Evolutionary conservation across 30 jellyfish, hydroid and myxozoan genomes (phyloP).

Genomic region (Calvadosia cruxmelitensis): DNA sequence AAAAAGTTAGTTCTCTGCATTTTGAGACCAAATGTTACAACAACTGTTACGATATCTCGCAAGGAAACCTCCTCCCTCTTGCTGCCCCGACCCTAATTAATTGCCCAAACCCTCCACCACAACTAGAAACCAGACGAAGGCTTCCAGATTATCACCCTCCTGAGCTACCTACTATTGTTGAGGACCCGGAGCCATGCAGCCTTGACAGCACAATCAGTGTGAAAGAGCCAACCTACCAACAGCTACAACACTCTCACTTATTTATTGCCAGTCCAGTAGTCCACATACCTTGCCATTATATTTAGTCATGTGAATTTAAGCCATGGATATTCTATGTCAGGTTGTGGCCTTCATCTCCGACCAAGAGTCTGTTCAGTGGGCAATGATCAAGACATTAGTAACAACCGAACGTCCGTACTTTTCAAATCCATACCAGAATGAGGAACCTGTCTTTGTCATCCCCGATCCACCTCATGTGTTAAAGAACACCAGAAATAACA

Average conservation of each 20-base stretch:
- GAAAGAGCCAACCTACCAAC: no score
- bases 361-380: not conserved
- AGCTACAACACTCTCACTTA: no score
- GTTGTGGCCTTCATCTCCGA: not conserved
- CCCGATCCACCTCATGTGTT: not conserved
- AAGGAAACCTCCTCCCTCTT: not conserved
- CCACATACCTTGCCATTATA: no score
- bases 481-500: not conserved
- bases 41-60: not conserved
- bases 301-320: no score
- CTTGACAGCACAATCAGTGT: no score
- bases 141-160: not conserved
- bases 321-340: no score
- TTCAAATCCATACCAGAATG: not conserved
- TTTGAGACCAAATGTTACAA: not conserved
- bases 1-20: not conserved
- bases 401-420: no score
- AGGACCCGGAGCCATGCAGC: no score
- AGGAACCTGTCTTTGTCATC: not conserved
- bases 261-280: no score
- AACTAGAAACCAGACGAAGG: not conserved
- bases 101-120: not conserved
- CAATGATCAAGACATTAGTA: not conserved
- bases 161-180: not conserved
- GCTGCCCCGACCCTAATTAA: not conserved